These are phyloP conservation scores for Lytechinus variegatus DNA, from an alignment of 35 echinoderm and acorn worm genomes.

Conservation along the genomic window DNA sequence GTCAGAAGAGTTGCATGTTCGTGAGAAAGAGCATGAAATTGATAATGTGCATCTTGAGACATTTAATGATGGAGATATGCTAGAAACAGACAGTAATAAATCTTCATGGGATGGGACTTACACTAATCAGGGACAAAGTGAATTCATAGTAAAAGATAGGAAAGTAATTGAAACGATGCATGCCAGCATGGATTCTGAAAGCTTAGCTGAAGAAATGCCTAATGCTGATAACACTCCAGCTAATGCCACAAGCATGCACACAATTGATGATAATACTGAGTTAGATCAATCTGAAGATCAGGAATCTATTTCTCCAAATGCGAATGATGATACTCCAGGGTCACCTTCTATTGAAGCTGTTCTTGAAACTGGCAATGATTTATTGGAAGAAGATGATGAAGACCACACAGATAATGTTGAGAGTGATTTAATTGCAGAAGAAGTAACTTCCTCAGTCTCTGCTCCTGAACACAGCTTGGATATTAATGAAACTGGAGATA, in stretches of 20 bases:
- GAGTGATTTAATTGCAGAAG: background rate
- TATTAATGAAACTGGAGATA: no score
- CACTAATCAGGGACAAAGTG: background rate
- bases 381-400: background rate
- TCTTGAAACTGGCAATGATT: background rate
- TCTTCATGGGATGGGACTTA: background rate
- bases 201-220: background rate
- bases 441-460: background rate
- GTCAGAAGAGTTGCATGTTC: background rate
- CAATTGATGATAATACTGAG: background rate
- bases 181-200: background rate
- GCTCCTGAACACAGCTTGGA: background rate
- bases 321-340: background rate
- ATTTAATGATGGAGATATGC: background rate
- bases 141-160: background rate
- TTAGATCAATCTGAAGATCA: background rate
- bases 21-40: background rate
- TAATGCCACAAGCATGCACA: background rate
- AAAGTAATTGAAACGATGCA: background rate
- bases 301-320: background rate
- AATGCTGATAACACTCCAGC: slow-evolving; percentile 10
- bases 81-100: background rate
- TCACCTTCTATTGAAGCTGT: background rate
- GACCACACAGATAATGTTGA: background rate
- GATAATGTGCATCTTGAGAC: background rate